Conservation (phyloP, 2,113 vertebrate species). For the Neolamprologus hecqui region DNA sequence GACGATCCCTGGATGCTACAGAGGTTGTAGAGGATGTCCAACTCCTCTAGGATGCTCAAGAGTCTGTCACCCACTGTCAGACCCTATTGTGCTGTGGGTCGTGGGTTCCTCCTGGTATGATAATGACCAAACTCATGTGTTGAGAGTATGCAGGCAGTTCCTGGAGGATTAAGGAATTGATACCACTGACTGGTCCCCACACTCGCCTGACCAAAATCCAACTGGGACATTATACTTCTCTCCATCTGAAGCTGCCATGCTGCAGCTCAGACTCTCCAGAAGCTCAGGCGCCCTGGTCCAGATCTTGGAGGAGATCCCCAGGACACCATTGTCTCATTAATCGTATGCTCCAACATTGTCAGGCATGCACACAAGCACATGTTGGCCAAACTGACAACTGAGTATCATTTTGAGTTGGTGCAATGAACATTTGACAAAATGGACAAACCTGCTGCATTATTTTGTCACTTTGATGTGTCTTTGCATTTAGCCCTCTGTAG, state of each 20-base stretch:
- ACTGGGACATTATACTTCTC: background rate
- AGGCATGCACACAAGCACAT: background rate
- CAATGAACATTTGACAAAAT: fast-evolving
- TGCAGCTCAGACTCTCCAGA: fast-evolving
- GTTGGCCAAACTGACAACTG: background rate
- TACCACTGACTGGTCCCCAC: background rate
- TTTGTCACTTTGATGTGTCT: background rate
- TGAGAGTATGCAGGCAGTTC: background rate
- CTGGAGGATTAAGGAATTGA: background rate
- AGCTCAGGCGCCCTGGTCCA: fast-evolving
- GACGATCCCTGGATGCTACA: background rate
- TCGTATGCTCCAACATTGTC: fast-evolving
- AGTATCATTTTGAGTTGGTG: fast-evolving
- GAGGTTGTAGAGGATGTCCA: fast-evolving
- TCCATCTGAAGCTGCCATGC: fast-evolving
- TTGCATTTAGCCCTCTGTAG: background rate
- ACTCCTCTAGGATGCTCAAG: background rate
- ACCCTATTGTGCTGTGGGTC: background rate
- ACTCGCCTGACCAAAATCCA: fast-evolving
- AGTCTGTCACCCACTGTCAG: background rate
- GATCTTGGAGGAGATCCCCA: fast-evolving
- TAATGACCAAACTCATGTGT: fast-evolving
- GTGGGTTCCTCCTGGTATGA: background rate
- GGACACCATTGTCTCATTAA: fast-evolving
- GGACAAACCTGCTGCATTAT: fast-evolving